Percentiles rank a stretch among this genome's conserved stretches.
These are phyloP conservation scores for Steatocranus sp. DNA, from an alignment of 2,797 vertebrate genomes.

Conservation along the genomic window DNA sequence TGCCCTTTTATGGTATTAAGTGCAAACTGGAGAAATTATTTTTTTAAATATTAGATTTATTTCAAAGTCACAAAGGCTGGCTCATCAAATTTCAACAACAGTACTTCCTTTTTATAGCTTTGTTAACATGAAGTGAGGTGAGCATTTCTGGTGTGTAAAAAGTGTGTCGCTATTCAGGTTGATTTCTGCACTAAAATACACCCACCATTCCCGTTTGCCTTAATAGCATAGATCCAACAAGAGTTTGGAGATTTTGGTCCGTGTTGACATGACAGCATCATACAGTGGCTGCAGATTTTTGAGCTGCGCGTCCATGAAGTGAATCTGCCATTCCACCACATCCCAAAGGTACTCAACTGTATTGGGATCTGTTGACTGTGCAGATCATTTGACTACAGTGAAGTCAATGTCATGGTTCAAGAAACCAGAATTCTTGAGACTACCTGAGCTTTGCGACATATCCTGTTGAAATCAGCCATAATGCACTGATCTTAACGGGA, in stretches of 20 bases:
- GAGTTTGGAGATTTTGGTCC: rapidly evolving
- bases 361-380: background rate
- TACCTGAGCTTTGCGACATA: background rate
- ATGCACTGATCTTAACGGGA: background rate
- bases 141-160: background rate
- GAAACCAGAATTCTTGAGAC: background rate
- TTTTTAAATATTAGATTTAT: background rate
- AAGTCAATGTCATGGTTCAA: background rate
- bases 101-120: background rate
- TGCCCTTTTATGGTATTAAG: background rate
- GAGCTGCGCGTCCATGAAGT: background rate
- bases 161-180: background rate
- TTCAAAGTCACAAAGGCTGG: background rate
- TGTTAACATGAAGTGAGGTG: background rate
- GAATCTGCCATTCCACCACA: background rate
- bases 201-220: background rate
- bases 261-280: background rate
- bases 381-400: background rate
- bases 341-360: background rate
- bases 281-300: rapidly evolving
- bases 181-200: background rate
- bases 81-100: background rate
- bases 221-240: background rate
- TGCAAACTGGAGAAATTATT: background rate
- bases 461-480: background rate